phyloP scores from a whole-genome alignment of 2,888 invertebrate species.

The Cecidostiba fungosa region DNA sequence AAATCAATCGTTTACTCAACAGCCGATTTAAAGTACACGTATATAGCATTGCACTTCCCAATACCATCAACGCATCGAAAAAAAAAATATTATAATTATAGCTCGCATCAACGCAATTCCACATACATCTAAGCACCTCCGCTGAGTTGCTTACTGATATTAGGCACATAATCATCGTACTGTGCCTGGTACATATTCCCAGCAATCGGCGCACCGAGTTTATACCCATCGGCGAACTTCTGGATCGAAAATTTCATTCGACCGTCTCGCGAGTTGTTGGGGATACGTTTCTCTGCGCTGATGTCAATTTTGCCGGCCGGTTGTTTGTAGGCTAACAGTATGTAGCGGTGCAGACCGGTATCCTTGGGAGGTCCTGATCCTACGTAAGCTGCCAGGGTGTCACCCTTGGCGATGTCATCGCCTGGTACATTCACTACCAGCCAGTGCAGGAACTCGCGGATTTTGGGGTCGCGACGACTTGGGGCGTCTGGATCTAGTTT shows the following conservation, averaged over 20 bases:
- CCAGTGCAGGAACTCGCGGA: conserved; percentile 77
- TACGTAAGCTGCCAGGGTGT: conserved; percentile 77
- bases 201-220: conserved; percentile 83
- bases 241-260: conserved; percentile 83
- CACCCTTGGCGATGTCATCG: conserved; percentile 75
- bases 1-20: no score
- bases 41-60: no score
- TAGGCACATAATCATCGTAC: conserved; percentile 84
- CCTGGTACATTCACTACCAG: conserved; percentile 78
- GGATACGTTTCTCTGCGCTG: conserved; percentile 78
- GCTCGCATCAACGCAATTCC: neutral
- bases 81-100: no score
- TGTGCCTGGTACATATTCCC: conserved; percentile 83
- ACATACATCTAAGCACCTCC: conserved; percentile 53
- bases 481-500: conserved; percentile 76
- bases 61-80: no score
- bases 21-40: no score
- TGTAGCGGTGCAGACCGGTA: conserved; percentile 76
- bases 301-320: conserved; percentile 75
- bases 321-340: conserved; percentile 77
- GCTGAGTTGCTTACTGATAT: conserved; percentile 77
- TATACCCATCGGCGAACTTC: conserved; percentile 83
- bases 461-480: conserved; percentile 71
- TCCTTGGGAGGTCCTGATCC: conserved; percentile 76
- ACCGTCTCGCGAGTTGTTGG: conserved; percentile 78